Percentiles rank a stretch among this genome's conserved stretches.
Conservation (phyloP, 2,888 invertebrate genomes). For the Sesia apiformis region DNA sequence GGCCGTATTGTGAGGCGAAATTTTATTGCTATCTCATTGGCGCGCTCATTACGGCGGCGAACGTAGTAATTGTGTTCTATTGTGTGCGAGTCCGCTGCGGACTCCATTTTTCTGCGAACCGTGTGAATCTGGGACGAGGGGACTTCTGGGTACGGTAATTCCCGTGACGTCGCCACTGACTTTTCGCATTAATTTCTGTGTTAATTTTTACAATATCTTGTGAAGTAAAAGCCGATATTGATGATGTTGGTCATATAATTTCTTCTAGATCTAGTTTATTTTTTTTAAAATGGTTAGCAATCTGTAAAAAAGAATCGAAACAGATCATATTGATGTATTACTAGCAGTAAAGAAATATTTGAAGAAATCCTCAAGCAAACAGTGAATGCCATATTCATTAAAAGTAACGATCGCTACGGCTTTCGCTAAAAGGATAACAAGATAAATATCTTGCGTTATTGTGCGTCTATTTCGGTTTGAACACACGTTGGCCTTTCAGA, state of each 20-base stretch:
- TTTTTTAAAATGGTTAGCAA: too few species aligned
- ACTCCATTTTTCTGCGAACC: constrained; percentile 50
- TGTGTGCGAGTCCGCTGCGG: constrained; percentile 35
- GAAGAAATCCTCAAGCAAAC: constrained; percentile 33
- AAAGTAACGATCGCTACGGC: constrained; percentile 38
- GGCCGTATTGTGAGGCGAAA: constrained; percentile 62
- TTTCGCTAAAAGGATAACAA: constrained; percentile 58
- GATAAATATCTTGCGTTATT: constrained; percentile 54
- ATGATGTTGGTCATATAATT: too few species aligned
- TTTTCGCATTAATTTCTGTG: constrained; percentile 17
- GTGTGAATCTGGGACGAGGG: constrained; percentile 59
- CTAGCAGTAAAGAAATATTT: too few species aligned
- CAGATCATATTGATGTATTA: too few species aligned
- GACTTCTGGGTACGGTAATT: constrained; percentile 24
- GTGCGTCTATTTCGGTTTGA: constrained; percentile 51
- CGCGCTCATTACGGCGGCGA: constrained; percentile 48
- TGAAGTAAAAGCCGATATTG: too few species aligned
- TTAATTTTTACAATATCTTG: too few species aligned
- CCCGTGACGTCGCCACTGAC: constrained; percentile 32
- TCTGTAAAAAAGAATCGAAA: too few species aligned
- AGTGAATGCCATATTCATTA: constrained; percentile 36
- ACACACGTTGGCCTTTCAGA: constrained; percentile 53
- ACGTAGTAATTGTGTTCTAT: constrained; percentile 59
- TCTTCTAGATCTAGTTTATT: too few species aligned
- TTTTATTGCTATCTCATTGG: constrained; percentile 73